phyloP scores from a whole-genome alignment of 2,797 vertebrate species.

The Semotilus atromaculatus region DNA sequence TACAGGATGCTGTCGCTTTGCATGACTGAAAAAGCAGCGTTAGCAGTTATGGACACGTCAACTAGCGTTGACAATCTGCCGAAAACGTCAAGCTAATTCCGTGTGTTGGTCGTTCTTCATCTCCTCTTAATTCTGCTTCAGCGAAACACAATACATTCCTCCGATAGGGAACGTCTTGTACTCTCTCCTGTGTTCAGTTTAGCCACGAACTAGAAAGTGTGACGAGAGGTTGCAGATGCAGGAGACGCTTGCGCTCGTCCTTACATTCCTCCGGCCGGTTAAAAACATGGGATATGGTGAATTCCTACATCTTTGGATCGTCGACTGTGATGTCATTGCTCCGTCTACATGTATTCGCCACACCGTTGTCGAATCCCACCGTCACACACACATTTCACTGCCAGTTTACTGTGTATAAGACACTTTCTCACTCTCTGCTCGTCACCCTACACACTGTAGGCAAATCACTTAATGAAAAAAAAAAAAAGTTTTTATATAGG shows the following conservation, averaged over 20 bases:
- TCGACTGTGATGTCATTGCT: constrained; percentile 36
- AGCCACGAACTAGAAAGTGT: constrained; percentile 75
- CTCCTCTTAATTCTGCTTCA: constrained; percentile 58
- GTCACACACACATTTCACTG: constrained; percentile 84
- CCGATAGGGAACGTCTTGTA: constrained; percentile 80
- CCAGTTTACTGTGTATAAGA: constrained; percentile 81
- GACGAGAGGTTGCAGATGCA: constrained; percentile 66
- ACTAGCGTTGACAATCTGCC: constrained; percentile 67
- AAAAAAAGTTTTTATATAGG: constrained; percentile 91
- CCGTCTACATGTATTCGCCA: constrained; percentile 46
- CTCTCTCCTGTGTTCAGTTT: constrained; percentile 70
- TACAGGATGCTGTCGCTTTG: constrained; percentile 77
- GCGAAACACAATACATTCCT: constrained; percentile 91
- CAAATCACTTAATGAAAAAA: constrained; percentile 82
- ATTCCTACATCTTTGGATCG: not conserved
- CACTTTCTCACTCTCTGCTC: constrained; percentile 77
- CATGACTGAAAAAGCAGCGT: constrained; percentile 66
- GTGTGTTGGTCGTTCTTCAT: not conserved
- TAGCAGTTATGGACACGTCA: constrained; percentile 66
- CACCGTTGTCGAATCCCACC: constrained; percentile 29
- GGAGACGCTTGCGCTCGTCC: constrained; percentile 68
- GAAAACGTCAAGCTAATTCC: constrained; percentile 35
- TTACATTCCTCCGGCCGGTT: constrained; percentile 73
- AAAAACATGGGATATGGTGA: too few species aligned
- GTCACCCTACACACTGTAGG: constrained; percentile 89